Evolutionary conservation across 2,113 vertebrate species (phyloP), one percentile per base, ranked within the genome.

Genomic region (Callipepla californica): DNA sequence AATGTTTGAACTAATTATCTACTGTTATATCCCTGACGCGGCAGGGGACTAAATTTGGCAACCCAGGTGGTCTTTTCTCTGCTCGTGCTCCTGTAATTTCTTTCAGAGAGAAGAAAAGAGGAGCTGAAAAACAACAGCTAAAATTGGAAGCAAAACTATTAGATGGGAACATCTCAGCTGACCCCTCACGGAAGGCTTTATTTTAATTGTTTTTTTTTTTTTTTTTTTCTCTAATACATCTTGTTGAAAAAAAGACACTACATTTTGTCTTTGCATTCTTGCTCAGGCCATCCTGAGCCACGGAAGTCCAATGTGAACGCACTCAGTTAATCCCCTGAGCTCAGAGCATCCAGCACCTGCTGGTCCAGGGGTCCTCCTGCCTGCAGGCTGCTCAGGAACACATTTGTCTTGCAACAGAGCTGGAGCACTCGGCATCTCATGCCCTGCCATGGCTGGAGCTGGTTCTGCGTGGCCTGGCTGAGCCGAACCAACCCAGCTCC

Each of bases 1-100:
- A 94, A 78, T 92, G 93, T 92, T 96, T 96, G 93, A 73, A 96
- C 92, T 94, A 94, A 96, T 96, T 96, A 94, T 94, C 85, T 93
- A 86, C 85, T 92, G 80, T 92, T 90, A 94, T 92, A 90, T 47
- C 90, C 93, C 88, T 30, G 42, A 92, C 90, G 74, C 93, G 85
- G 85, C 85, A 80, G 90, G 92, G 65, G 93, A 83, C 80, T 88
- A 88, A 92, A 93, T 95, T 67, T 74, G 90, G 57, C 96, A 96
- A 88, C 94, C 94, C 96, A 96, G 96, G 96, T 94, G 92, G 94
- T 96, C 94, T 83, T 57, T 88, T 67, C 88, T 88, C 88, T 95
- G 85, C 83, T 84, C 80, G 80, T 92, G 83, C 83, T 94, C 65
- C 85, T 93, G n/a, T 72, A 88, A 90, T 90, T 94, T 92, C 85